phyloP scores from a whole-genome alignment of 2,888 invertebrate species.

The Zaprionus bogoriensis region DNA sequence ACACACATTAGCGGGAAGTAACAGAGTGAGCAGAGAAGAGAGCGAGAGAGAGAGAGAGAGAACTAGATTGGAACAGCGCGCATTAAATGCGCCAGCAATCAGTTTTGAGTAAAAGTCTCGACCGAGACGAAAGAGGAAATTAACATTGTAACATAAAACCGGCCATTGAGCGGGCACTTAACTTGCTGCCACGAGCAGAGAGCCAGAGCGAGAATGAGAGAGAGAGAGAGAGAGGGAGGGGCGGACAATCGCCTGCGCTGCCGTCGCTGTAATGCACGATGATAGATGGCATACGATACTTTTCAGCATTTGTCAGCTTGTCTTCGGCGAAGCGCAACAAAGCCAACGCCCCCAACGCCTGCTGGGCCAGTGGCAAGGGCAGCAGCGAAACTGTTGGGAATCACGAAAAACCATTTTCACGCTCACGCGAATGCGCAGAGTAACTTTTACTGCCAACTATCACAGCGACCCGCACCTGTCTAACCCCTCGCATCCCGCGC shows the following conservation, averaged over 20 bases:
- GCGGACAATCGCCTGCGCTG: conserved; percentile 22
- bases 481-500: no score
- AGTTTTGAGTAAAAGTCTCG: conserved; percentile 66
- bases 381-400: conserved; percentile 23
- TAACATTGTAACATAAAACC: conserved; percentile 76
- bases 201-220: not conserved
- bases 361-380: not conserved
- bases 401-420: conserved; percentile 79
- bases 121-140: conserved; percentile 61
- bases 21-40: not conserved
- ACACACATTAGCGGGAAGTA: conserved; percentile 21
- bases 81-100: conserved; percentile 53
- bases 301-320: conserved; percentile 78
- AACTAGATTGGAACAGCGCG: not conserved
- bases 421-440: conserved; percentile 75
- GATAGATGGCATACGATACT: conserved; percentile 79
- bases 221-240: not conserved
- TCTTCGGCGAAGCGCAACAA: conserved; percentile 76
- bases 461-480: conserved; percentile 70
- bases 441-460: conserved; percentile 72
- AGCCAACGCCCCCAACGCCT: conserved; percentile 62
- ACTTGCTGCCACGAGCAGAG: conserved; percentile 55
- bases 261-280: conserved; percentile 73
- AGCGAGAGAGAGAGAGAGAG: conserved; percentile 15
- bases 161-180: conserved; percentile 78